Evolutionary conservation across 2,113 vertebrate species (phyloP).

Genomic region (Semnornis frantzii): DNA sequence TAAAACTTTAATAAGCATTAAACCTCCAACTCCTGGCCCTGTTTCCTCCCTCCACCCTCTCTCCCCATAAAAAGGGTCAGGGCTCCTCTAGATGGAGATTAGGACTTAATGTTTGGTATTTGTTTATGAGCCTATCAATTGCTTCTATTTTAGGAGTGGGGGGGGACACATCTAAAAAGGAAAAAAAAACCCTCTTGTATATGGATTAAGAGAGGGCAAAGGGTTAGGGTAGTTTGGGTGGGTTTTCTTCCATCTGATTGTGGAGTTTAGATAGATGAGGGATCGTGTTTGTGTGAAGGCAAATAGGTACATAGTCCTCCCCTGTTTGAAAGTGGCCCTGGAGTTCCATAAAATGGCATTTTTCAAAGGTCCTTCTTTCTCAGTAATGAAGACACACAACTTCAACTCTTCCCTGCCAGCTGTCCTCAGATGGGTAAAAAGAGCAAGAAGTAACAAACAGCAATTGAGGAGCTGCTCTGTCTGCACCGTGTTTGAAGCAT

Average conservation of each 20-base stretch:
- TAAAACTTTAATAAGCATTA: slow-evolving; percentile 69
- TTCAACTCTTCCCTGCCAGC: background rate
- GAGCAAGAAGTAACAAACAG: background rate
- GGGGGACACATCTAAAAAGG: background rate
- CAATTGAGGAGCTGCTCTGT: background rate
- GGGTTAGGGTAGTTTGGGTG: slow-evolving; percentile 39
- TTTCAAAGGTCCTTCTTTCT: background rate
- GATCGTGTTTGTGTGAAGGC: background rate
- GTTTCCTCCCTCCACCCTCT: slow-evolving; percentile 19
- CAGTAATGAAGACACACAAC: background rate
- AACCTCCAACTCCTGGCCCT: slow-evolving; percentile 26
- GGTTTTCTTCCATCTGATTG: background rate
- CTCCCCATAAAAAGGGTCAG: slow-evolving; percentile 37
- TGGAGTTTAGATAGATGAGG: background rate
- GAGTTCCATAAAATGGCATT: slow-evolving; percentile 9
- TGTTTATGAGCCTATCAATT: slow-evolving; percentile 68
- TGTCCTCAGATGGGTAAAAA: background rate
- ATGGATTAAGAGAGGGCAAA: slow-evolving; percentile 55
- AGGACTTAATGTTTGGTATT: slow-evolving; percentile 63
- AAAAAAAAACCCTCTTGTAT: background rate
- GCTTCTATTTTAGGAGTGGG: background rate
- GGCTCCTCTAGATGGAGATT: slow-evolving; percentile 25
- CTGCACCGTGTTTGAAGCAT: slow-evolving; percentile 26
- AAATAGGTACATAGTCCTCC: background rate
- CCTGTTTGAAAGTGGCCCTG: background rate